phyloP scores from a whole-genome alignment of 2,888 invertebrate genomes.

The Omphaloscelis lunosa region DNA sequence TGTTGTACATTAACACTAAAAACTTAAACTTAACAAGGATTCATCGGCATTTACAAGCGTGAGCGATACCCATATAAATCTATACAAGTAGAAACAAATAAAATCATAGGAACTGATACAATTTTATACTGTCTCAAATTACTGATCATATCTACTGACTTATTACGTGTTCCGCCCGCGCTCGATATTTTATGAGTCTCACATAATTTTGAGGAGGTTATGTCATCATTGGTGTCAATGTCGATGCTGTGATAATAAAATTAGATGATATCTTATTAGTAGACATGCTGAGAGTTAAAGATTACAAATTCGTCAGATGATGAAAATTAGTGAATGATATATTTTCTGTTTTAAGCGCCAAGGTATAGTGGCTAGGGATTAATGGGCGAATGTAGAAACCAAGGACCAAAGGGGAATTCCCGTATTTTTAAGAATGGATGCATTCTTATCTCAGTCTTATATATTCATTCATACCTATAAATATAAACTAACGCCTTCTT shows the following conservation, averaged over 20 bases:
- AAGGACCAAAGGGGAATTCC: no score
- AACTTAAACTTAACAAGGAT: neutral
- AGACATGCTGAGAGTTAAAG: conserved; percentile 14
- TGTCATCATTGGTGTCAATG: conserved; percentile 50
- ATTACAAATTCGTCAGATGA: neutral
- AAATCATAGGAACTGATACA: conserved; percentile 53
- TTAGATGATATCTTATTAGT: conserved; percentile 47
- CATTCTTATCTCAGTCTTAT: no score
- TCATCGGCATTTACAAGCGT: neutral
- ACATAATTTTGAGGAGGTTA: conserved; percentile 60
- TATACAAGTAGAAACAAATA: conserved; percentile 49
- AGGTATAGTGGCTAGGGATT: no score
- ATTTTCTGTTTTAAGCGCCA: no score
- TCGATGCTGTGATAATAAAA: conserved; percentile 54
- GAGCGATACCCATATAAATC: conserved; percentile 35
- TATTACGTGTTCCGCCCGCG: conserved; percentile 60
- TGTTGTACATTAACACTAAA: neutral
- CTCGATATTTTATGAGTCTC: conserved; percentile 59
- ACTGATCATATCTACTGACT: conserved; percentile 63
- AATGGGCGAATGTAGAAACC: no score
- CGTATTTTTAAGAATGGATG: no score
- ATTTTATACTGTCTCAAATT: conserved; percentile 61
- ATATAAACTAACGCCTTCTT: no score
- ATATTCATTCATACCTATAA: no score
- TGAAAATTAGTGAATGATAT: neutral